Percentiles rank a stretch among this genome's conserved stretches.
Conservation (phyloP, 2,113 vertebrate genomes). For the Pavo muticus region DNA sequence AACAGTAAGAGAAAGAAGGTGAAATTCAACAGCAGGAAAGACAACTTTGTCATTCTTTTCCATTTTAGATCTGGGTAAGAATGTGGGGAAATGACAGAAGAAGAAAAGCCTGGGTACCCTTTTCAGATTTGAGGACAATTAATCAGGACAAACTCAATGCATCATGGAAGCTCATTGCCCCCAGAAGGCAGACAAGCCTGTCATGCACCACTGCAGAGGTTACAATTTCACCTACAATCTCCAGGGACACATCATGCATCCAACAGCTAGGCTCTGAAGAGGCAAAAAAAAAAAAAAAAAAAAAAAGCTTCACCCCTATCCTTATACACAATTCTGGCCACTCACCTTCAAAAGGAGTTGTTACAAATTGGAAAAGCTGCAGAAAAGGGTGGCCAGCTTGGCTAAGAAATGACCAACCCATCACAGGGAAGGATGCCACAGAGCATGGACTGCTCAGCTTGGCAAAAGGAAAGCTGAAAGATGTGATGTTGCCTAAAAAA, state of each 20-base stretch:
- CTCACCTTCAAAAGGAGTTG: neutral
- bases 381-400: neutral
- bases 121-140: neutral
- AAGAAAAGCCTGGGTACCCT: neutral
- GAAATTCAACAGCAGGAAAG: neutral
- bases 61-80: neutral
- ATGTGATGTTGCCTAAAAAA: neutral
- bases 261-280: neutral
- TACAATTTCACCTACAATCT: neutral
- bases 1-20: neutral
- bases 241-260: neutral
- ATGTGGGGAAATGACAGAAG: rapidly evolving
- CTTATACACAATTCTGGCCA: neutral
- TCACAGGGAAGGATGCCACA: neutral
- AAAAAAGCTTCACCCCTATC: neutral
- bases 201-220: neutral
- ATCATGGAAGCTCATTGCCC: neutral
- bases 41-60: neutral
- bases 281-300: neutral
- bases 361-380: neutral
- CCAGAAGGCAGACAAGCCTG: neutral
- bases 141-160: neutral
- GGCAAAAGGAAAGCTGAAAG: neutral
- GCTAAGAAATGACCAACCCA: neutral
- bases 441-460: rapidly evolving